Base-by-base conservation (phyloP, 2,113 vertebrate species). In the Ancistrus triradiatus region DNA sequence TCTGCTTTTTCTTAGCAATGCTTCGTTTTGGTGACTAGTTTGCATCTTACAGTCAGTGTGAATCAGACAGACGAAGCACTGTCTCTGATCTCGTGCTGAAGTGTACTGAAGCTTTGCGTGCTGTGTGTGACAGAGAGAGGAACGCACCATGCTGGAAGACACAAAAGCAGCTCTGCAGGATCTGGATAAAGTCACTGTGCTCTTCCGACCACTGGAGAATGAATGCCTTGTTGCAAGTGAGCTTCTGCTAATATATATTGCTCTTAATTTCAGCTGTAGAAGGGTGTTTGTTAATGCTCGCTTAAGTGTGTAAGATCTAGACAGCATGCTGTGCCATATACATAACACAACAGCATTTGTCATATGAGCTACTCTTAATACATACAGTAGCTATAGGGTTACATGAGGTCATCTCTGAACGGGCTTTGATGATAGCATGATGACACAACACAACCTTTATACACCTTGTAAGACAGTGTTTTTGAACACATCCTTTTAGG, bases 151-250 rank as follows among this genome's bases (percentile, higher is more conserved):
- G 95, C 86, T 99, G 73, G 95, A 98, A 72, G 96, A 99, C 77
- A 88, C 93, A 75, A 92, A 92, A 81, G 92, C 90, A 3, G 91
- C 91, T 9, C 87, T 99, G 75, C 84, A 83, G 3, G 96, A 99
- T 76, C 78, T 99, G 84, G 95, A 98, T 81, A 97, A 92, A 68
- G 94, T 98, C 77, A 89, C 88, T 51, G 89, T 99, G 82, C 88
- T 89, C 74, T 98, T 99, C 80, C 92, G 92, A 73, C 92, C 91
- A 70, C 83, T 95, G 85, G 85, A 87, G 74, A 91, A 97, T 8
- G 94, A 95, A 83, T 92, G 84, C 76, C 90, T 90, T 0, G 91
- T 98, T 63, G 89, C 95, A 84, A 99, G 96, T 99, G 86, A 90
- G 95, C 56, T 37, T 31, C 40, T 35, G 35, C 31, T 25, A 31